Percentiles rank a stretch among this genome's conserved stretches.
These are phyloP conservation scores for Paramuricea clavata DNA, from an alignment of 92 coral and sea anemone species.

Conservation along the genomic window DNA sequence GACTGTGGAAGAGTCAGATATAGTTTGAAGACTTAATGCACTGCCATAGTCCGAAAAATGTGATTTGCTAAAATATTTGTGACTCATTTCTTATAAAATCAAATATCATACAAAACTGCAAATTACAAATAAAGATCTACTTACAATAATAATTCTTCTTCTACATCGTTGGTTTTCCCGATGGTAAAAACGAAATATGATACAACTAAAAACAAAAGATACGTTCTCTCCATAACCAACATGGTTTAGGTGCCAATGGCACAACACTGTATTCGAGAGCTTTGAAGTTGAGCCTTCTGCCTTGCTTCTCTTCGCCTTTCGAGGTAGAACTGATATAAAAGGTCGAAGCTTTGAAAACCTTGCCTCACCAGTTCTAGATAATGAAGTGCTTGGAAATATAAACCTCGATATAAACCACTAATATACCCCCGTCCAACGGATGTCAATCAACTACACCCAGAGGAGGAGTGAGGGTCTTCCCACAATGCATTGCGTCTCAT, in stretches of 20 bases:
- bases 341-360: neutral
- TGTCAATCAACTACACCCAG: neutral
- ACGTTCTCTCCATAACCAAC: slow-evolving; percentile 3
- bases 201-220: neutral
- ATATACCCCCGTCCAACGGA: neutral
- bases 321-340: neutral
- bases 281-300: neutral
- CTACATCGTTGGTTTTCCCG: neutral
- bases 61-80: neutral
- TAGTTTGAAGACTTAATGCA: no score
- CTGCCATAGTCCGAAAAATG: no score
- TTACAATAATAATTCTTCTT: neutral
- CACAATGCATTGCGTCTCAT: no score
- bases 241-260: neutral
- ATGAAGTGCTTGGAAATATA: neutral
- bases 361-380: neutral
- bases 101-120: neutral
- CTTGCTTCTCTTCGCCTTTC: neutral
- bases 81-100: neutral
- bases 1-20: no score
- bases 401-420: neutral
- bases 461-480: no score
- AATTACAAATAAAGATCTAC: neutral
- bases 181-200: neutral
- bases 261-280: neutral